Evolutionary conservation across 2,113 vertebrate species (phyloP).

Genomic region (Archocentrus centrarchus): DNA sequence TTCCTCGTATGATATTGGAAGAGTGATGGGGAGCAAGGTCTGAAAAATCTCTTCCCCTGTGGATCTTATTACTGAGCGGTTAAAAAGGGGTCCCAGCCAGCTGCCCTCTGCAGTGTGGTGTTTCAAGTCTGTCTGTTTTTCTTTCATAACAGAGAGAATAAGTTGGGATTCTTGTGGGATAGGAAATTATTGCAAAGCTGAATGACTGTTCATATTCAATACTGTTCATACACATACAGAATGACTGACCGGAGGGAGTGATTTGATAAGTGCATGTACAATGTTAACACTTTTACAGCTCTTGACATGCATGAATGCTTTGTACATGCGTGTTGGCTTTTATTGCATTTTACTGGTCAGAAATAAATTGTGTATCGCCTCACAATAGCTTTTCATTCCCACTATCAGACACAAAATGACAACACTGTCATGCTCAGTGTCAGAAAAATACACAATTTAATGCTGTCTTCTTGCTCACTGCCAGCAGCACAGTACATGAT

Average conservation of each 20-base stretch:
- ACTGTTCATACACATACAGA: neutral
- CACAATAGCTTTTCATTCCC: neutral
- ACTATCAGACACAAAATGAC: conserved; percentile 17
- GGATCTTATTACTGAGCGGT: conserved; percentile 8
- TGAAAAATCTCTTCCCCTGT: conserved; percentile 7
- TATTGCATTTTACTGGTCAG: neutral
- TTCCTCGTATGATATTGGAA: neutral
- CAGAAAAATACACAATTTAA: conserved; percentile 16
- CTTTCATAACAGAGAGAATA: conserved; percentile 60
- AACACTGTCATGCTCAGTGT: conserved; percentile 23
- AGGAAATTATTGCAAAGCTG: conserved; percentile 43
- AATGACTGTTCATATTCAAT: conserved; percentile 29
- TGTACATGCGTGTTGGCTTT: neutral
- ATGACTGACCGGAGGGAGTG: conserved; percentile 18
- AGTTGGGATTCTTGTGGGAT: conserved; percentile 49
- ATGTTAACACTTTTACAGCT: neutral
- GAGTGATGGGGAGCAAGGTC: neutral
- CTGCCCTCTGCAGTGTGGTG: neutral
- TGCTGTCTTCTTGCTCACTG: conserved; percentile 52
- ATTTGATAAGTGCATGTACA: neutral
- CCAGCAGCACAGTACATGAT: conserved; percentile 42
- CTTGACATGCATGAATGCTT: conserved; percentile 1
- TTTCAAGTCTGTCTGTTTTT: conserved; percentile 52
- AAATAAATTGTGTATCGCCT: conserved; percentile 6
- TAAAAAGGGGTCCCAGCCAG: conserved; percentile 1